Conservation (phyloP, 37 sponge, comb jelly and placozoan species). For the Ianthella basta region DNA sequence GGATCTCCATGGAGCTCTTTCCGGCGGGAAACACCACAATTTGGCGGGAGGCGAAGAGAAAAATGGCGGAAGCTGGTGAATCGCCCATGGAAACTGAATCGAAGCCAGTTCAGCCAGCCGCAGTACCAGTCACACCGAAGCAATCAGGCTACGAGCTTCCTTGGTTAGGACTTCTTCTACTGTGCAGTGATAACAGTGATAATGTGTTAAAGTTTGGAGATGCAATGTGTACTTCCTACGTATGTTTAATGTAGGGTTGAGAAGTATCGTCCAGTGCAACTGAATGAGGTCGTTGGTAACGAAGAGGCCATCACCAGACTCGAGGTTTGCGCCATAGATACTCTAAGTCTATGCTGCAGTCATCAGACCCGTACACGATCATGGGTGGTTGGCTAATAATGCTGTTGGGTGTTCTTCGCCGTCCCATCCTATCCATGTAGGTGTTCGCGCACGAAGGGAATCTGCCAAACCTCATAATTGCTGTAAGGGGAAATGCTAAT, state of each 20-base stretch:
- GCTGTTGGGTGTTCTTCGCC: not conserved
- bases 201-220: not conserved
- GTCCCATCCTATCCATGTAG: conserved; percentile 23
- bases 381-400: no score
- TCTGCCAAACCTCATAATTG: conserved; percentile 96
- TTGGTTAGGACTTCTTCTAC: not conserved
- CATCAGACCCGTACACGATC: not conserved
- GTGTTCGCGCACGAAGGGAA: conserved; percentile 96
- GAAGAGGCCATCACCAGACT: conserved; percentile 93
- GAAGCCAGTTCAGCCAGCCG: not conserved
- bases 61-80: conserved; percentile 14
- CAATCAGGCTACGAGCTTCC: not conserved
- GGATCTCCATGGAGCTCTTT: no score
- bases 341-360: no score
- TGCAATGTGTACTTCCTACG: not conserved
- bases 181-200: not conserved
- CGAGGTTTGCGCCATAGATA: no score
- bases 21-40: not conserved
- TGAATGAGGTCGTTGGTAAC: conserved; percentile 91
- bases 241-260: conserved; percentile 74
- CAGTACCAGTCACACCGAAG: not conserved
- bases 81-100: conserved; percentile 7
- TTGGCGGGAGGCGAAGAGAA: not conserved
- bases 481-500: conserved; percentile 47
- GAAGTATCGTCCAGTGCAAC: conserved; percentile 89